phyloP scores from a whole-genome alignment of 2,888 invertebrate species.

The Thumatha senex region DNA sequence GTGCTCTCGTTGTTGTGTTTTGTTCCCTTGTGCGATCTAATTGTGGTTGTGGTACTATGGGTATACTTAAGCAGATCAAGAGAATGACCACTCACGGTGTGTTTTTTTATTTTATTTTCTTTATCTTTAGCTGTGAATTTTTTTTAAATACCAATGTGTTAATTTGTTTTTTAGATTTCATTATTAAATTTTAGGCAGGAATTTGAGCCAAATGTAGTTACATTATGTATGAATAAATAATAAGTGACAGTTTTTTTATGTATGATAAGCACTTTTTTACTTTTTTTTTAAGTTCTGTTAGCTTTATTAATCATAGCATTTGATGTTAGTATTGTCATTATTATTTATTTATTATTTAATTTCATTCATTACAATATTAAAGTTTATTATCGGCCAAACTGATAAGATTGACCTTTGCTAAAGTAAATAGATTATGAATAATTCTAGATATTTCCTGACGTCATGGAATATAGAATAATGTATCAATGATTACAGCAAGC shows the following conservation, averaged over 20 bases:
- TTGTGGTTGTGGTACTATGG: slow-evolving; percentile 50
- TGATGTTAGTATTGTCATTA: neutral
- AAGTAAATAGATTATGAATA: neutral
- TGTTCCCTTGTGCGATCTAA: slow-evolving; percentile 12
- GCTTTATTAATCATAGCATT: no score
- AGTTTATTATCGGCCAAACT: neutral
- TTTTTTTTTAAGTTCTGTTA: no score
- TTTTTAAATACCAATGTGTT: no score
- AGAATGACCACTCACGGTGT: slow-evolving; percentile 70
- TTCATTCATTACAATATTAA: neutral
- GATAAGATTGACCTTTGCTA: slow-evolving; percentile 11
- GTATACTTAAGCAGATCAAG: slow-evolving; percentile 76
- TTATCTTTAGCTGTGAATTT: neutral
- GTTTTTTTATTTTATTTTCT: slow-evolving; percentile 26
- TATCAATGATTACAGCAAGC: neutral
- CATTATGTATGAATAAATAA: no score
- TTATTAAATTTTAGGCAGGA: no score
- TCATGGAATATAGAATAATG: neutral
- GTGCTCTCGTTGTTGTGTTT: slow-evolving; percentile 21
- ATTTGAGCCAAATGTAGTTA: no score
- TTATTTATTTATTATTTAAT: neutral
- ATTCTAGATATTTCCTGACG: neutral
- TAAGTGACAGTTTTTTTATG: no score
- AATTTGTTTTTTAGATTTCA: no score
- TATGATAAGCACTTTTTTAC: no score